Evolutionary conservation across 1,140 invertebrate genomes (phyloP), one percentile per base, ranked within the genome.

Genomic region (Rhynchophorus ferrugineus): DNA sequence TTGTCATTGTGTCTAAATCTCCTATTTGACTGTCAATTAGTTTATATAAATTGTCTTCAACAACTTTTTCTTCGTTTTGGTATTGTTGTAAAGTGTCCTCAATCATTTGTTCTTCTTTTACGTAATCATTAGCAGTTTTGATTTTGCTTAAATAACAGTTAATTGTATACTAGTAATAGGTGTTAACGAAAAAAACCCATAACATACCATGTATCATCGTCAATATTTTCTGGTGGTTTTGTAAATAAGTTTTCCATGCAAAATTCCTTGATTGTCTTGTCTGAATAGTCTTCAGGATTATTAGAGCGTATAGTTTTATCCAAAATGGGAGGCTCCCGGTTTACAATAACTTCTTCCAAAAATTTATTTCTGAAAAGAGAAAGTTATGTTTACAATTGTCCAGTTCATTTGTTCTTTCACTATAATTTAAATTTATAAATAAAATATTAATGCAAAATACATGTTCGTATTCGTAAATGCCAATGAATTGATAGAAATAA

Each of bases 121-220:
- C 19, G n/a, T 45, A 52, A 24, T 52, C 49, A 39, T 44, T 35
- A 13, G n/a, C 20, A 17, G n/a, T 11, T 37, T 52, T 52, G 5
- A 17, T 45, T 17, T 45, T 52, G 33, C 49, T 49, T 29, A 29
- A 49, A 21, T 33, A 39, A 22, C 14, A 13, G 1, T 29, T 29
- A n/a, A n/a, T n/a, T n/a, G n/a, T n/a, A n/a, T 29, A 29, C 11
- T 29, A 29, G 24, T 11, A 29, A 29, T 6, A 29, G 11, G 11
- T 29, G 24, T 11, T 29, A 29, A 29, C 5, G 11, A 29, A 29
- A 29, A 6, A 29, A 29, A 29, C 11, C 11, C 5, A 29, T 29
- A 29, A 17, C 38, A 6, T 50, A 50, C 48, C 48, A 52, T n/a
- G n/a, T 35, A 19, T 37, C 42, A 17, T 39, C 42, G 24, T 52